Evolutionary conservation across 2,888 invertebrate species (phyloP), one percentile per base, ranked within the genome.

Genomic region (Netelia inedita): DNA sequence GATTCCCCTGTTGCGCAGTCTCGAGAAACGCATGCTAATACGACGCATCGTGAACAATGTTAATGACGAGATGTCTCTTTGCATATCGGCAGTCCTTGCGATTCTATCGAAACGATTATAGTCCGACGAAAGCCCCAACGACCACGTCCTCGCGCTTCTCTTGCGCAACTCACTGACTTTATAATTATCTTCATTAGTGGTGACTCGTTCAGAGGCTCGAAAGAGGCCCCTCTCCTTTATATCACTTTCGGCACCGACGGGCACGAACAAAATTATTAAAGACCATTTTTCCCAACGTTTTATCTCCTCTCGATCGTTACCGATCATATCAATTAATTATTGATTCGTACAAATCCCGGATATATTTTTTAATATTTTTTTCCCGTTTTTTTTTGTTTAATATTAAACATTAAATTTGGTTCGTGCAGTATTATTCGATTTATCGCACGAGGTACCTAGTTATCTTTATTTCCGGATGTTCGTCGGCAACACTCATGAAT

Each of bases 141-240:
- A 53, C 11, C 50, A 55, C 57, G 80, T 66, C 74, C 80, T 81
- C 74, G 74, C 0, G 68, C 10, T 2, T 19, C 19, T 69, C 59
- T 81, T 74, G 61, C 61, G 80, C 80, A 74, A 81, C 50, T 14
- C 10, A 61, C 57, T 6, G 46, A 69, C 68, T 78, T 21, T 35
- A 69, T 69, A 68, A 61, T 79, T 74, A 74, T 81, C 80, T 74
- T 74, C 61, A 74, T 81, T 81, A 81, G 74, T 61, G 74, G 55
- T 74, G 73, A 80, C 66, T 66, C 66, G 74, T n/a, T 66, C 57
- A 28, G 35, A 80, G 66, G 23, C 55, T 57, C 57, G 68, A 57
- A 68, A 28, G 10, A 6, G 46, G 65, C 41, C 41, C 61, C 21
- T 41, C 46, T 14, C 57, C 14, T 50, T 50, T 41, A 16, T n/a